phyloP scores from a whole-genome alignment of 2,888 invertebrate genomes.

The Epinotia ramella region DNA sequence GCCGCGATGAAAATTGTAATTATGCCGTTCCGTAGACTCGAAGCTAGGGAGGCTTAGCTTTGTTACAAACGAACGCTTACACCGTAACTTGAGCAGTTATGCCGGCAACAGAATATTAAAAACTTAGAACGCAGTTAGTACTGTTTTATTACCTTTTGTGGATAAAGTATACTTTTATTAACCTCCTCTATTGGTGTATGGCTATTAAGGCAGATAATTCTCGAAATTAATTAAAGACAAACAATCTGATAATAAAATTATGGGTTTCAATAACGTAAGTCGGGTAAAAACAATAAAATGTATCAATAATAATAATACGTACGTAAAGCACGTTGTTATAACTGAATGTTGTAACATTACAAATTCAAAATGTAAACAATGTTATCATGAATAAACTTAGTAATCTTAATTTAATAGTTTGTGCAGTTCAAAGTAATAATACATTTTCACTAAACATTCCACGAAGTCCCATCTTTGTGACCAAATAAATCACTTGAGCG shows the following conservation, averaged over 20 bases:
- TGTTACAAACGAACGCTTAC: conserved; percentile 42
- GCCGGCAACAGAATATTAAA: conserved; percentile 23
- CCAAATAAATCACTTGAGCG: conserved; percentile 18
- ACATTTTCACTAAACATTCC: neutral
- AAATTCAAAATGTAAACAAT: no score
- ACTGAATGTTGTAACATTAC: no score
- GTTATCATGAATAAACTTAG: neutral
- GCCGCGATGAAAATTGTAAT: conserved; percentile 51
- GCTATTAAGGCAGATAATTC: conserved; percentile 1
- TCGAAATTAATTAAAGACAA: no score
- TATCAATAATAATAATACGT: no score
- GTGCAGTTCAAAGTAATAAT: neutral
- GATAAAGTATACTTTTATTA: conserved; percentile 8
- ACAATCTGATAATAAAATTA: no score
- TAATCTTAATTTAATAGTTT: neutral
- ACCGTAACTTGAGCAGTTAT: conserved; percentile 16
- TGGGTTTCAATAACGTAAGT: no score
- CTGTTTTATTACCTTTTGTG: conserved; percentile 9
- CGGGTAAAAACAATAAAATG: no score
- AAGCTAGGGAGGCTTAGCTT: conserved; percentile 33
- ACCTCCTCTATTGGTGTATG: neutral
- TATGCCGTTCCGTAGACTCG: conserved; percentile 41
- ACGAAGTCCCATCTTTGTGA: conserved; percentile 14
- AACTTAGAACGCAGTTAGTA: conserved; percentile 16
- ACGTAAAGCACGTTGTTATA: no score